Evolutionary conservation across 2,797 vertebrate species (phyloP).

Genomic region (Serranus cabrilla): DNA sequence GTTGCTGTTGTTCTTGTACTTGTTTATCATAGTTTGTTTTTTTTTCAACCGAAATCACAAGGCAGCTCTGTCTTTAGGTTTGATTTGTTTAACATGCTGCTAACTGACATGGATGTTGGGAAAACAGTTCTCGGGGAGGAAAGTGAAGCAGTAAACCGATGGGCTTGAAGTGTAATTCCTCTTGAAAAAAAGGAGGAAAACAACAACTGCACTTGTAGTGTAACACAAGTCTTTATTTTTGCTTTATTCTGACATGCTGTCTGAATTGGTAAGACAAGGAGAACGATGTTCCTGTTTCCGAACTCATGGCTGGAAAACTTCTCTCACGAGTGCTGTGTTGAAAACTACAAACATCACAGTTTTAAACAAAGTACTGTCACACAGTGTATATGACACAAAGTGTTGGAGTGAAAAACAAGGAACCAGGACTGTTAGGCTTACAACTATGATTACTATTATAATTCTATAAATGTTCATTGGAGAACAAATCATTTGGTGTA

Average conservation of each 20-base stretch:
- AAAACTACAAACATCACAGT: slow-evolving; percentile 17
- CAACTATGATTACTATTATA: slow-evolving; percentile 16
- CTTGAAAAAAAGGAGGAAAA: slow-evolving; percentile 52
- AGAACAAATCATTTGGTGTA: slow-evolving; percentile 37
- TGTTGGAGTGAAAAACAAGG: slow-evolving; percentile 1
- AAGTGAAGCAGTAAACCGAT: slow-evolving; percentile 66
- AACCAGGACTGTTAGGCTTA: not conserved
- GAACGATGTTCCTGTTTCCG: slow-evolving; percentile 41
- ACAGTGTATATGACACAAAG: not conserved
- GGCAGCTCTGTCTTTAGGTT: slow-evolving; percentile 73
- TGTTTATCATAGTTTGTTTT: slow-evolving; percentile 59
- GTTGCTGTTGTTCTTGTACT: slow-evolving; percentile 71
- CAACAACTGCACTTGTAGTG: slow-evolving; percentile 54
- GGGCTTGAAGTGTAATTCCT: slow-evolving; percentile 71
- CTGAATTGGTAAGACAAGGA: slow-evolving; percentile 58
- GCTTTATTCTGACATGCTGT: slow-evolving; percentile 67
- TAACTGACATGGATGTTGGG: slow-evolving; percentile 82
- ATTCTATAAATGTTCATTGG: slow-evolving; percentile 38
- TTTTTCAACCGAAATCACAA: slow-evolving; percentile 63
- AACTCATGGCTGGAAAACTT: slow-evolving; percentile 39
- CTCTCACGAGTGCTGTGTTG: slow-evolving; percentile 6
- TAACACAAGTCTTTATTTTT: slow-evolving; percentile 64
- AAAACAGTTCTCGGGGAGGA: slow-evolving; percentile 71
- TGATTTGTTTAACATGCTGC: slow-evolving; percentile 85
- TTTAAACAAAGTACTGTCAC: slow-evolving; percentile 31